Percentiles rank a stretch among this genome's conserved stretches.
These are phyloP conservation scores for Oligia latruncula DNA, from an alignment of 2,888 invertebrate genomes.

Conservation along the genomic window DNA sequence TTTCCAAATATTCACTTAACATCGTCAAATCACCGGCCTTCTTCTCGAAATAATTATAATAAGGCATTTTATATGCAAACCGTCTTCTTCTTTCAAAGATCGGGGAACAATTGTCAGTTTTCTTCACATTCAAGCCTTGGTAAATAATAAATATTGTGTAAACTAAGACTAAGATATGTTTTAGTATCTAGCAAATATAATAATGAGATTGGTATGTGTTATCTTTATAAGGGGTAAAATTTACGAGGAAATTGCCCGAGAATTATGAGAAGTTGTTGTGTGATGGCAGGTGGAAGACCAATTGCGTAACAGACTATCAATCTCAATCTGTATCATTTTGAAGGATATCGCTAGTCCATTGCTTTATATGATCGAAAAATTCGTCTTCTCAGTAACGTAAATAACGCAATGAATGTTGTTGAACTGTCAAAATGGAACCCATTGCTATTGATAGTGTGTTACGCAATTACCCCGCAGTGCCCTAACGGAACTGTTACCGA, in stretches of 20 bases:
- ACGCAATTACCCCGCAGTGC: no score
- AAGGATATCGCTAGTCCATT: no score
- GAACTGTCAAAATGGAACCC: no score
- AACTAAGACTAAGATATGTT: conserved; percentile 27
- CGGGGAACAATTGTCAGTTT: conserved; percentile 10
- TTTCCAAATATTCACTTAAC: conserved; percentile 54
- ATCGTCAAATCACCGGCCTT: conserved; percentile 51
- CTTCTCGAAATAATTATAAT: conserved; percentile 54
- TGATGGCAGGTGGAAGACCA: no score
- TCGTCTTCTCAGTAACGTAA: no score
- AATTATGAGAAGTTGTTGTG: not conserved
- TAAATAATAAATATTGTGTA: conserved; percentile 27
- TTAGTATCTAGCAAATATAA: conserved; percentile 42
- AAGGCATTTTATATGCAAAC: conserved; percentile 48
- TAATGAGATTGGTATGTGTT: conserved; percentile 26
- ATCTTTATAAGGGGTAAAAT: conserved; percentile 21
- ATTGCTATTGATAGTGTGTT: no score
- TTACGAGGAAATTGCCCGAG: not conserved
- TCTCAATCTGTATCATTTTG: no score
- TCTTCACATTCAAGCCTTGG: not conserved
- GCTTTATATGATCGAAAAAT: no score
- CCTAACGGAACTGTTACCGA: no score
- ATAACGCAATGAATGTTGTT: no score
- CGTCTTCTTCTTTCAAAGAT: not conserved
- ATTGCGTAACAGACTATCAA: no score